These are phyloP conservation scores for Andricus grossulariae DNA, from an alignment of 1,140 invertebrate genomes.

Conservation along the genomic window DNA sequence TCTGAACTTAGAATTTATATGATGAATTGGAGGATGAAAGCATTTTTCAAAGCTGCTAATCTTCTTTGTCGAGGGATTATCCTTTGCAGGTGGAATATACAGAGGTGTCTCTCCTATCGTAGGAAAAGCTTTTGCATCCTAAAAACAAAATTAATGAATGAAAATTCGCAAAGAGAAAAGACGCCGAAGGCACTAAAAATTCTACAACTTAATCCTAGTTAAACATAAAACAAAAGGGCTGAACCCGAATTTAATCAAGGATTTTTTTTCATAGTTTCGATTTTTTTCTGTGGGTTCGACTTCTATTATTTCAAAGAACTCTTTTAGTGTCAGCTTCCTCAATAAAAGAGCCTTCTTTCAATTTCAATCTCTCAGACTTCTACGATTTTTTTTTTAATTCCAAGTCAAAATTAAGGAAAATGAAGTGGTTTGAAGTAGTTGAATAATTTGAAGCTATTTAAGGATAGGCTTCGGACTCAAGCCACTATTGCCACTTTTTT, in stretches of 20 bases:
- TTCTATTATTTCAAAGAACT: too few species aligned
- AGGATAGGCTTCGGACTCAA: too few species aligned
- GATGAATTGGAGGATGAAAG: constrained; percentile 13
- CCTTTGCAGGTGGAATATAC: not conserved
- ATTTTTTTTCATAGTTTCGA: not conserved
- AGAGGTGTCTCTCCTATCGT: not conserved
- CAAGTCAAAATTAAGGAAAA: too few species aligned
- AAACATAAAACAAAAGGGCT: not conserved
- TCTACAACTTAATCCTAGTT: not conserved
- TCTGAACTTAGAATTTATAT: not conserved
- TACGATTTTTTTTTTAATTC: not conserved
- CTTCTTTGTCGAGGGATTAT: constrained; percentile 2
- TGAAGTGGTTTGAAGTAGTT: too few species aligned
- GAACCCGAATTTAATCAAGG: not conserved
- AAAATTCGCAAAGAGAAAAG: not conserved
- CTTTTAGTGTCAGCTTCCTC: too few species aligned
- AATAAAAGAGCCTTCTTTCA: not conserved
- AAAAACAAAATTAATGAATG: constrained; percentile 11
- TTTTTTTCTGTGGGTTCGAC: not conserved
- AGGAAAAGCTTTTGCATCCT: not conserved
- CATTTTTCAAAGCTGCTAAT: constrained; percentile 11
- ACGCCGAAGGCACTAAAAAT: not conserved
- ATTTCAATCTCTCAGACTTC: not conserved
- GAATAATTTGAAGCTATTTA: too few species aligned
- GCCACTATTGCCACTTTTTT: too few species aligned